phyloP scores from a whole-genome alignment of 2,888 invertebrate genomes.

The Ferrisia virgata region DNA sequence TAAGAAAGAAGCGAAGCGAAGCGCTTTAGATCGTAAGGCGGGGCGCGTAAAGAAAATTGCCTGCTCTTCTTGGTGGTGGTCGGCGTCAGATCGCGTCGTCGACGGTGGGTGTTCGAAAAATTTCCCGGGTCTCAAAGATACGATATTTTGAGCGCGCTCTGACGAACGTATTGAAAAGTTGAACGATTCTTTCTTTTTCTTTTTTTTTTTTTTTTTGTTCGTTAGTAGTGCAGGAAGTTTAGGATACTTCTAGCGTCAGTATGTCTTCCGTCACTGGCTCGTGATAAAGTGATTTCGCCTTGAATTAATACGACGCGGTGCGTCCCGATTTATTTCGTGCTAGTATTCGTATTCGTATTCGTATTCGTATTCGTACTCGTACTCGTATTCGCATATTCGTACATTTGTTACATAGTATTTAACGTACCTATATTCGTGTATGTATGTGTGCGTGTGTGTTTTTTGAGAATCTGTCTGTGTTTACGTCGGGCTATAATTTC shows the following conservation, averaged over 20 bases:
- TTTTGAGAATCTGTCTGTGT: too few species aligned
- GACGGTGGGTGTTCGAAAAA: not conserved
- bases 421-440: too few species aligned
- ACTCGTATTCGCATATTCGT: not conserved
- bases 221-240: constrained; percentile 41
- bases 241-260: constrained; percentile 37
- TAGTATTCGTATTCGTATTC: not conserved
- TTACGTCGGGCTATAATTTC: too few species aligned
- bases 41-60: too few species aligned
- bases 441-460: too few species aligned
- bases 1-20: too few species aligned
- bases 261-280: constrained; percentile 35
- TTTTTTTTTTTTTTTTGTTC: not conserved
- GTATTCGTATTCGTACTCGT: not conserved
- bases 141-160: constrained; percentile 9
- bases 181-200: not conserved
- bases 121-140: constrained; percentile 23
- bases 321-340: too few species aligned
- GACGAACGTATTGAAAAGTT: not conserved
- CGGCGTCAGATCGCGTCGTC: too few species aligned
- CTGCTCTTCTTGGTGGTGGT: not conserved
- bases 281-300: constrained; percentile 35
- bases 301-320: constrained; percentile 13
- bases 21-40: too few species aligned
- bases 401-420: not conserved